Conservation (phyloP, 2,113 vertebrate genomes). For the Fulmarus glacialis region DNA sequence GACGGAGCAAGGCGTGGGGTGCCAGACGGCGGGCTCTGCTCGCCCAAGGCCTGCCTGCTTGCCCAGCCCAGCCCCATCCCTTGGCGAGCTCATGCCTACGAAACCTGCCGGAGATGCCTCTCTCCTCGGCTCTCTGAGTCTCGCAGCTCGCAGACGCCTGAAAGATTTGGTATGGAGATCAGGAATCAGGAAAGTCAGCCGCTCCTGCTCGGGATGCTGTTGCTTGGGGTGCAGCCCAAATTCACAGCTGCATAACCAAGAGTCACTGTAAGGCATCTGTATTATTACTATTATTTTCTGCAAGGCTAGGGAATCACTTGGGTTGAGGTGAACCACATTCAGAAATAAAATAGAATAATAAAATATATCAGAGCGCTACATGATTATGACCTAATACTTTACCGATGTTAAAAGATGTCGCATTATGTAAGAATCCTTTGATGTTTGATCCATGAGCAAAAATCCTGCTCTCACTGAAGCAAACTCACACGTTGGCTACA, state of each 20-base stretch:
- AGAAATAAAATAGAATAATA: constrained; percentile 29
- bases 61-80: neutral
- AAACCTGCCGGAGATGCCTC: neutral
- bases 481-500: neutral
- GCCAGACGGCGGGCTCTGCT: neutral
- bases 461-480: neutral
- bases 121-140: neutral
- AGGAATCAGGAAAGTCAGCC: neutral
- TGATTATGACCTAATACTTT: neutral
- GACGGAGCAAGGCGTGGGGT: neutral
- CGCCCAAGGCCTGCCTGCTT: fast-evolving
- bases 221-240: neutral
- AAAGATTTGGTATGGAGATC: neutral
- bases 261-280: neutral
- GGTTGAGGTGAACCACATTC: neutral
- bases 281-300: neutral
- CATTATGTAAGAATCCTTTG: constrained; percentile 11
- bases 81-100: neutral
- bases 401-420: neutral
- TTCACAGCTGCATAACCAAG: neutral
- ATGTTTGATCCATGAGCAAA: constrained; percentile 25
- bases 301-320: neutral
- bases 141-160: neutral
- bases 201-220: neutral
- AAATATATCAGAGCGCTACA: constrained; percentile 9